Conservation (phyloP, 2,113 vertebrate species). For the Hemiscyllium ocellatum region DNA sequence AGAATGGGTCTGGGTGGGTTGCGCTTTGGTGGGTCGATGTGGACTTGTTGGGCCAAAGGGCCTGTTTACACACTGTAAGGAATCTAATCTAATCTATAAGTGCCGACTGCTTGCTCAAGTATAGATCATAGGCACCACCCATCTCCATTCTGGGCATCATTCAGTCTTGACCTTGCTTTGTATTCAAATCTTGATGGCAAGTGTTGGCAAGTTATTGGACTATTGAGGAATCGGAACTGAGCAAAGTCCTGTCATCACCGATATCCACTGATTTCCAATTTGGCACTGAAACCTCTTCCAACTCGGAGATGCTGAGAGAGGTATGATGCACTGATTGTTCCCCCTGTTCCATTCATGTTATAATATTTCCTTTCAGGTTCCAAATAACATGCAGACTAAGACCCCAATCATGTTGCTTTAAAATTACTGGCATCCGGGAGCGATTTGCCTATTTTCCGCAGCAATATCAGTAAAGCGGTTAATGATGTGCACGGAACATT, state of each 20-base stretch:
- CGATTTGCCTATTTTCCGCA: conserved; percentile 32
- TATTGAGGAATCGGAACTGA: neutral
- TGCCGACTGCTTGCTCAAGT: neutral
- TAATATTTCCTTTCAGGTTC: conserved; percentile 23
- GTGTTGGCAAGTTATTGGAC: neutral
- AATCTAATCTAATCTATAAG: no score
- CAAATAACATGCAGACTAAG: neutral
- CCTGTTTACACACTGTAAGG: no score
- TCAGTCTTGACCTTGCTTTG: neutral
- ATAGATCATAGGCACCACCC: neutral
- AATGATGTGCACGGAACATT: conserved; percentile 29
- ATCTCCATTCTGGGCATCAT: neutral
- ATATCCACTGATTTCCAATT: conserved; percentile 19
- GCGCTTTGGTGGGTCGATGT: no score
- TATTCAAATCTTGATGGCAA: neutral
- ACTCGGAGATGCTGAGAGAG: neutral
- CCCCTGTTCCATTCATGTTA: neutral
- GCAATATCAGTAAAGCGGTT: conserved; percentile 27
- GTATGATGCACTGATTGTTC: neutral
- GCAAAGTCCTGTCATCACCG: neutral
- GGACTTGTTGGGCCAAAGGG: no score
- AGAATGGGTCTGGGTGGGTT: no score
- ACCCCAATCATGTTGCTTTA: conserved; percentile 19
- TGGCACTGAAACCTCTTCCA: neutral
- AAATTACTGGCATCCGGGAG: conserved; percentile 30